Evolutionary conservation across 2,797 vertebrate genomes (phyloP).

Genomic region (Pseudochromis fuscus): DNA sequence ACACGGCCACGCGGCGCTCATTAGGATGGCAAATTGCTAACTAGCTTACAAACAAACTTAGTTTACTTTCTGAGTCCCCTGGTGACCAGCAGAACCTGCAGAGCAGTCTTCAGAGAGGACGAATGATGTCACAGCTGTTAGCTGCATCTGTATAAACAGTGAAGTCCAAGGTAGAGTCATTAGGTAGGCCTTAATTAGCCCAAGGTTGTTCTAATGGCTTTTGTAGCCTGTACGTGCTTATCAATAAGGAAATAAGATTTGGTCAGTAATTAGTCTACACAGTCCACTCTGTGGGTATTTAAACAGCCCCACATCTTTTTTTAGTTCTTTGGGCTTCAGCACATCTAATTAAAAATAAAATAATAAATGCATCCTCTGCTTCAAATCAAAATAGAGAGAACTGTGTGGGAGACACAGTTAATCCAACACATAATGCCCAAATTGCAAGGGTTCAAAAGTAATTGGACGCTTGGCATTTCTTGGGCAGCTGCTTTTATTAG

Average conservation of each 20-base stretch:
- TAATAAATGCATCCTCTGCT: neutral
- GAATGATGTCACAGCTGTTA: constrained; percentile 1
- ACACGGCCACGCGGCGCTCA: constrained; percentile 24
- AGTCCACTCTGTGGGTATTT: neutral
- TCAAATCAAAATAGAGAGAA: neutral
- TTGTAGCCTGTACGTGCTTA: neutral
- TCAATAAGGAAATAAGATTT: neutral
- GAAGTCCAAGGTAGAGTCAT: neutral
- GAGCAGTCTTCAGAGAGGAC: neutral
- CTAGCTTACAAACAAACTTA: constrained; percentile 20
- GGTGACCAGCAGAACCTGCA: neutral
- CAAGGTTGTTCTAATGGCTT: constrained; percentile 3
- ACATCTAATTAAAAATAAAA: neutral
- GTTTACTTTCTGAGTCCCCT: no score
- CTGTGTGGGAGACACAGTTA: neutral
- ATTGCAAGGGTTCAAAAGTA: no score
- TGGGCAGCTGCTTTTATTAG: no score
- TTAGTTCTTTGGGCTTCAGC: neutral
- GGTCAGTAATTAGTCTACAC: neutral
- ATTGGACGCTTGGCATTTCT: neutral
- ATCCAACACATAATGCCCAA: neutral
- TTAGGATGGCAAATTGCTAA: constrained; percentile 44
- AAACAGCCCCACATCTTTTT: neutral
- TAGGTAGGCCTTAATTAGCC: neutral
- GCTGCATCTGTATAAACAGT: neutral